Percentiles rank a stretch among this genome's conserved stretches.
Conservation (phyloP, 2,797 vertebrate genomes). For the Hyperoplus immaculatus region DNA sequence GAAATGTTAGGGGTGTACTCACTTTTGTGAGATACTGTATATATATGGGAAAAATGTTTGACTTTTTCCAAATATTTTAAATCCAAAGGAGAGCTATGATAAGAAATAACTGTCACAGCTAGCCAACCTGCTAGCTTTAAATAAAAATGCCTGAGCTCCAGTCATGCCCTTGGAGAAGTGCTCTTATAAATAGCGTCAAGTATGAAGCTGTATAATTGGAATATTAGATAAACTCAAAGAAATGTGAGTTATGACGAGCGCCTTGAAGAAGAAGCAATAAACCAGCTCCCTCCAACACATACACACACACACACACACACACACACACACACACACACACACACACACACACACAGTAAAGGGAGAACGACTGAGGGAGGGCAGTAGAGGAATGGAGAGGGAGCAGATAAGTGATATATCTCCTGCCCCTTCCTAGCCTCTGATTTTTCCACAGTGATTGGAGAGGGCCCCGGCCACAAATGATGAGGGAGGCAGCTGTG, state of each 20-base stretch:
- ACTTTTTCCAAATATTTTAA: constrained; percentile 39
- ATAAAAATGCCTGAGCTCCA: constrained; percentile 33
- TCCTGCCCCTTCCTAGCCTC: constrained; percentile 50
- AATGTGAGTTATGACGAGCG: constrained; percentile 75
- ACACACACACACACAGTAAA: constrained; percentile 25
- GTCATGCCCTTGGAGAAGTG: constrained; percentile 62
- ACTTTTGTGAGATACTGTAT: no score
- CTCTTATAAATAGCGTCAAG: constrained; percentile 68
- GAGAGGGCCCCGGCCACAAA: constrained; percentile 51
- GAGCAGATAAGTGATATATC: constrained; percentile 63
- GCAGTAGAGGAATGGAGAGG: constrained; percentile 16
- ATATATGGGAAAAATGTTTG: constrained; percentile 17
- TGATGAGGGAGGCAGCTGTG: constrained; percentile 78
- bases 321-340: no score
- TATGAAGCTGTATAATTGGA: constrained; percentile 74
- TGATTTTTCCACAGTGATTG: constrained; percentile 73
- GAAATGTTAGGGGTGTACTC: no score
- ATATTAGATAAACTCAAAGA: constrained; percentile 77
- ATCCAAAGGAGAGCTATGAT: constrained; percentile 24
- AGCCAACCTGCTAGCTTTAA: constrained; percentile 6
- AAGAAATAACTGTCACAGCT: constrained; percentile 32
- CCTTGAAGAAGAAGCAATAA: constrained; percentile 74
- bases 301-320: no score
- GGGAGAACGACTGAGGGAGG: constrained; percentile 18
- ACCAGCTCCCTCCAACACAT: constrained; percentile 6